Conservation (phyloP, 1,140 invertebrate genomes). For the Magallana ariakensis region DNA sequence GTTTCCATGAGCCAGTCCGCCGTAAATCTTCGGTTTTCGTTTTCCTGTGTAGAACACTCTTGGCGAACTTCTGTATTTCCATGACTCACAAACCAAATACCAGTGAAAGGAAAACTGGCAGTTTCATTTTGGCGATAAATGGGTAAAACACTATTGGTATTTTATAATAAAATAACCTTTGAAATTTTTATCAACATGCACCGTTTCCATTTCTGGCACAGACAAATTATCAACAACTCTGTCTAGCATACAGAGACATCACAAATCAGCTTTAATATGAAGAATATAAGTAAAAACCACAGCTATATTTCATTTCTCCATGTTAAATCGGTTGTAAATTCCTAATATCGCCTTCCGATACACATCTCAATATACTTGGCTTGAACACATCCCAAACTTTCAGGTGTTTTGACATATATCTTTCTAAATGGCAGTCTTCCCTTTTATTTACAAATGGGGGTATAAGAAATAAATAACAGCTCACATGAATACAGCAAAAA, state of each 20-base stretch:
- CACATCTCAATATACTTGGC: not conserved
- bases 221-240: not conserved
- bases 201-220: not conserved
- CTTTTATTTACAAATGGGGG: slow-evolving; percentile 30
- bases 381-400: slow-evolving; percentile 22
- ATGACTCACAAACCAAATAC: slow-evolving; percentile 34
- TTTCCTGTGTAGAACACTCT: slow-evolving; percentile 52
- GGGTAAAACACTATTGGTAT: not conserved
- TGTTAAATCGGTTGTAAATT: slow-evolving; percentile 6
- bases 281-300: not conserved
- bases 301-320: not conserved
- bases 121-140: not conserved
- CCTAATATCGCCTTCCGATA: not conserved
- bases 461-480: slow-evolving; percentile 31
- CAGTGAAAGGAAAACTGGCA: not conserved
- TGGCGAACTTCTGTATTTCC: slow-evolving; percentile 60
- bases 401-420: slow-evolving; percentile 23
- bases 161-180: not conserved
- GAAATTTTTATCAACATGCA: not conserved
- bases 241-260: not conserved
- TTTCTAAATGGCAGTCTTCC: slow-evolving; percentile 9
- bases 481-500: slow-evolving; percentile 26
- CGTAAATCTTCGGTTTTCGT: slow-evolving; percentile 67
- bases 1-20: slow-evolving; percentile 61
- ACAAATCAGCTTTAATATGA: not conserved